Conservation (phyloP, 2,797 vertebrate species). For the Eospalax fontanierii region DNA sequence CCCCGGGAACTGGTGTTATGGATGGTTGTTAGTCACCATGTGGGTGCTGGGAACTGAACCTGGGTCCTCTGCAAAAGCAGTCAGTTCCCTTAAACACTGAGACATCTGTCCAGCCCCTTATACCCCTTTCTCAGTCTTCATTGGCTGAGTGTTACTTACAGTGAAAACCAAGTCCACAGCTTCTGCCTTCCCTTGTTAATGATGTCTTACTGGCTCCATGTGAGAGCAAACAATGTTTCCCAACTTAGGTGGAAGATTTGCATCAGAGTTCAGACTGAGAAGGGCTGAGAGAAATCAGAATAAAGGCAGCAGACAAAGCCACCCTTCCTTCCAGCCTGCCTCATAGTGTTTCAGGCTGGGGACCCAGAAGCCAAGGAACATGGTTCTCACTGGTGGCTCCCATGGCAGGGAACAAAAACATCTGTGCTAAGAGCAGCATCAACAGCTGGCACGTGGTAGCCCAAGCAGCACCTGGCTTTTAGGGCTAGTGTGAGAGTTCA, state of each 20-base stretch:
- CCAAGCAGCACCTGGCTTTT: background rate
- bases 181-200: background rate
- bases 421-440: background rate
- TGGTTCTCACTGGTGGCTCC: background rate
- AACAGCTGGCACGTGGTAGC: no score
- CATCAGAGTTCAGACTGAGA: background rate
- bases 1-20: no score
- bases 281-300: background rate
- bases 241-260: background rate
- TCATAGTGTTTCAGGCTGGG: background rate
- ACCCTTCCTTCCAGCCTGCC: background rate
- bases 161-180: background rate
- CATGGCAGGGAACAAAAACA: background rate
- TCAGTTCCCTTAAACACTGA: no score
- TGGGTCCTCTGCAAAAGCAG: no score
- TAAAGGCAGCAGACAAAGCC: background rate
- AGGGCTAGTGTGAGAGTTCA: background rate
- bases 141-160: background rate
- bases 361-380: background rate
- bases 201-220: slow-evolving; percentile 2
- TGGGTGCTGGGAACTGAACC: no score
- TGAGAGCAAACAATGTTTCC: background rate
- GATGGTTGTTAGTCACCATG: no score
- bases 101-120: background rate
- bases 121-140: background rate